Evolutionary conservation across 2,113 vertebrate species (phyloP), one percentile per base, ranked within the genome.

Genomic region (Pelobates fuscus): DNA sequence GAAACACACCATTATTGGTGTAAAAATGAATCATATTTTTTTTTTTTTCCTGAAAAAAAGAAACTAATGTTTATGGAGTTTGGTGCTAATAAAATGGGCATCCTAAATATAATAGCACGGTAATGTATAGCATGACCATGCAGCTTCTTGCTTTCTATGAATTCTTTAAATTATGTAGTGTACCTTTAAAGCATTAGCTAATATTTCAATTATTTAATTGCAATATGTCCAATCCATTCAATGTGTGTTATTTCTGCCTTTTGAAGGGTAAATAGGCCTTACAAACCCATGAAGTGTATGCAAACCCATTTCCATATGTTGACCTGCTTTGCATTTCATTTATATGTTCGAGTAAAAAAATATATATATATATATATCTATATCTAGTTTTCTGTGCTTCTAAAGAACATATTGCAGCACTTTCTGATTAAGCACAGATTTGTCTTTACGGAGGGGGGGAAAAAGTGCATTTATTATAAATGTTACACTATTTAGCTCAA

Each of bases 391-490:
- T 78, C 80, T 82, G 84, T 85, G 82, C 70, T 81, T 73, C 71
- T 54, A 58, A 80, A 57, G 6, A 44, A 74, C 70, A 69, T 76
- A 37, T 43, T 6, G 71, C 81, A 58, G 80, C 8, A 30, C 55
- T 78, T 78, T 80, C 84, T 82, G 84, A 77, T 77, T 59, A 43
- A 81, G 85, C 85, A 86, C 88, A 87, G 86, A 79, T 82, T 54
- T 80, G 80, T 86, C 82, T 86, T 86, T 79, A 78, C 83, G 80
- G 85, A 86, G 85, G 84, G 82, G 83, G 85, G 85, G 82, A 85
- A 87, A 89, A 86, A 88, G 88, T 90, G 88, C 89, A 91, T 91
- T 91, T 91, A 90, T 91, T 89, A 88, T 90, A 91, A 92, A 91
- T 91, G 89, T 92, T 86, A 87, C 84, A 82, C 85, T 89, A 88